Percentiles rank a stretch among this genome's conserved stretches.
Evolutionary conservation across 2,888 invertebrate species (phyloP).

Genomic region (Ochlodes sylvanus): DNA sequence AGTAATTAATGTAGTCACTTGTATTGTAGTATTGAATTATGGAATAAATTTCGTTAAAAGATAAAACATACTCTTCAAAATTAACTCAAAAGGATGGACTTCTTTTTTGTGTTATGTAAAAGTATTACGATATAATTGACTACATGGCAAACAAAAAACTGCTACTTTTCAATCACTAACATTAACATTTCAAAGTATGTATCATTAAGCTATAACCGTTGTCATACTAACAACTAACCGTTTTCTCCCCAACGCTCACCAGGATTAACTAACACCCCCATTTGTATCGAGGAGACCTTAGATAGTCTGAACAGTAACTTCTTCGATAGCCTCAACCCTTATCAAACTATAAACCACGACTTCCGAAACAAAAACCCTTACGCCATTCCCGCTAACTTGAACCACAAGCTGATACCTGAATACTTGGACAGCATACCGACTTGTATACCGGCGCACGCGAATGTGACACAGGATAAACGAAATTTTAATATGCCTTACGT

Average conservation of each 20-base stretch:
- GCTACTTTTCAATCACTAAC: conserved; percentile 36
- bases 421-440: conserved; percentile 62
- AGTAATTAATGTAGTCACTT: conserved; percentile 4
- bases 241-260: conserved; percentile 67
- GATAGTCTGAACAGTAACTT: conserved; percentile 76
- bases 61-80: too few relatives aligned
- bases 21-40: neutral
- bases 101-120: neutral
- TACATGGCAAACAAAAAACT: neutral
- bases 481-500: conserved; percentile 57
- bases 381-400: conserved; percentile 80
- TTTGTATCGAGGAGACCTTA: conserved; percentile 68
- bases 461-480: conserved; percentile 50
- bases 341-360: conserved; percentile 63
- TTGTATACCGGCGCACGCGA: conserved; percentile 77
- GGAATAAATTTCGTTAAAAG: too few relatives aligned
- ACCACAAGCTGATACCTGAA: conserved; percentile 72
- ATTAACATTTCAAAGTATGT: conserved; percentile 34
- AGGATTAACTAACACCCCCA: conserved; percentile 62
- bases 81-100: too few relatives aligned
- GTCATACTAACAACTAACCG: conserved; percentile 50
- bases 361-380: conserved; percentile 79
- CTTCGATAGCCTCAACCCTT: conserved; percentile 76
- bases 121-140: conserved; percentile 16
- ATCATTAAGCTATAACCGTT: conserved; percentile 33